Conservation (phyloP, 23 tunicate species). For the Styela plicata region DNA sequence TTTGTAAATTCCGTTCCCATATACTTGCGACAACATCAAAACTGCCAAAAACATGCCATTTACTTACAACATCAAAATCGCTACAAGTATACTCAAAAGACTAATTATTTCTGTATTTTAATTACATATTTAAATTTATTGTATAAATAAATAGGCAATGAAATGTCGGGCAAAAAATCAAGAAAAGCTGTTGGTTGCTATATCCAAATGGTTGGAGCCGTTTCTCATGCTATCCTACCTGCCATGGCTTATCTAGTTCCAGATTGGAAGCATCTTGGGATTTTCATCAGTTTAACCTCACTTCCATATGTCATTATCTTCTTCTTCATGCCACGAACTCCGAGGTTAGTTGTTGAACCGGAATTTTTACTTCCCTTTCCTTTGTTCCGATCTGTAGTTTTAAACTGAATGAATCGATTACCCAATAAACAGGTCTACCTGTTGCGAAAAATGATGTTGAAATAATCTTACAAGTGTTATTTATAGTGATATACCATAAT, state of each 20-base stretch:
- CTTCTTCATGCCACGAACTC: conserved; percentile 47
- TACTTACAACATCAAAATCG: background rate
- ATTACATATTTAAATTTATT: too few species aligned
- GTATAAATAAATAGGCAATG: background rate
- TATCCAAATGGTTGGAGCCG: background rate
- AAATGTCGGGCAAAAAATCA: conserved; percentile 18
- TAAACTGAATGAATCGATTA: too few species aligned
- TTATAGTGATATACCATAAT: too few species aligned
- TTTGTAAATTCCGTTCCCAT: background rate
- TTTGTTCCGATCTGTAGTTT: too few species aligned
- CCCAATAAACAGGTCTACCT: too few species aligned
- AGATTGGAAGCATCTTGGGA: conserved; percentile 33
- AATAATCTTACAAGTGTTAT: too few species aligned
- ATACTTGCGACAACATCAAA: background rate
- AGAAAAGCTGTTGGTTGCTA: background rate
- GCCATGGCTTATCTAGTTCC: conserved; percentile 31
- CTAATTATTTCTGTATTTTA: too few species aligned
- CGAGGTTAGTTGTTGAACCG: conserved; percentile 27
- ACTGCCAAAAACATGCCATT: background rate
- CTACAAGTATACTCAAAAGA: background rate
- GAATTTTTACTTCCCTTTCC: too few species aligned
- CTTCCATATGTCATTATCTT: conserved; percentile 23
- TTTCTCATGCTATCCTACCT: conserved; percentile 39
- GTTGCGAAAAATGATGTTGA: too few species aligned
- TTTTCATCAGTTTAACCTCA: conserved; percentile 5